Conservation (phyloP, 2,113 vertebrate species). For the Athene noctua region DNA sequence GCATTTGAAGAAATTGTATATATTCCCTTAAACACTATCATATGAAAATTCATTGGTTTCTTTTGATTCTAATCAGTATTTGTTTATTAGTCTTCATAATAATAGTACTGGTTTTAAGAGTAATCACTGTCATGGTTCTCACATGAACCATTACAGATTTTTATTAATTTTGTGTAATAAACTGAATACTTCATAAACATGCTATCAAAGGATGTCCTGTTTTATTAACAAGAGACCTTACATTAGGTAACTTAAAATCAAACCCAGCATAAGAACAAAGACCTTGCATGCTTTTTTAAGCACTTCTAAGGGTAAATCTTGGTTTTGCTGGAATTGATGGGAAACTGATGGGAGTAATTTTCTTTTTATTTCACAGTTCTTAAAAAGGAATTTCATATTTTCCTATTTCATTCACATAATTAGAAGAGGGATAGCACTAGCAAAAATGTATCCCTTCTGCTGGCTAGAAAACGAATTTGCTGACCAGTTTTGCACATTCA, state of each 20-base stretch:
- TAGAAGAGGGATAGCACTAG: neutral
- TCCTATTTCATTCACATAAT: neutral
- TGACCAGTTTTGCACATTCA: neutral
- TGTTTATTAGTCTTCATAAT: neutral
- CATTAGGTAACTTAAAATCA: neutral
- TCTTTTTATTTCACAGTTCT: neutral
- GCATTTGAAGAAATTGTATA: neutral
- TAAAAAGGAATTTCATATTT: neutral
- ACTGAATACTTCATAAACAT: neutral
- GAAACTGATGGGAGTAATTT: neutral
- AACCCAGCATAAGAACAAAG: neutral
- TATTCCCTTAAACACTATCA: neutral
- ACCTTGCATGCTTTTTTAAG: neutral
- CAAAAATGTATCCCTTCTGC: neutral
- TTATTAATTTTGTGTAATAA: neutral
- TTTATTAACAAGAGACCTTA: neutral
- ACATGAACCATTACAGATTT: neutral
- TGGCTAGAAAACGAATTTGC: neutral
- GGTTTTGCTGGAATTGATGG: neutral
- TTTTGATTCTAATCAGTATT: neutral
- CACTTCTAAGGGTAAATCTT: neutral
- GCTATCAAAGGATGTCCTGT: neutral
- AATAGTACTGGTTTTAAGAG: neutral
- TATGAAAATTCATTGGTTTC: neutral
- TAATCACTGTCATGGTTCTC: neutral